phyloP scores from a whole-genome alignment of 2,797 vertebrate genomes.

The Galagoides demidoff region DNA sequence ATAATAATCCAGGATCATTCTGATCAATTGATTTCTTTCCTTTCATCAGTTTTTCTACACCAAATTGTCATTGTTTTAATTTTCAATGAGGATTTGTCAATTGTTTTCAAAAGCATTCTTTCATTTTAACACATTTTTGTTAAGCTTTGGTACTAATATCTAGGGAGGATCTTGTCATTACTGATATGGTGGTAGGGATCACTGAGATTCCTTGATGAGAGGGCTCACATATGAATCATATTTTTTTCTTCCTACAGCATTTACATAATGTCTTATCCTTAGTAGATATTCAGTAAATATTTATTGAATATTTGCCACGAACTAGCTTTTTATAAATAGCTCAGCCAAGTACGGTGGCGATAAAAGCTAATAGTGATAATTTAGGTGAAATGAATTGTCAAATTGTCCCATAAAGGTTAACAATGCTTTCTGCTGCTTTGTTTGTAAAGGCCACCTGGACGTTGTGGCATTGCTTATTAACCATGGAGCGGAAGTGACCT shows the following conservation, averaged over 20 bases:
- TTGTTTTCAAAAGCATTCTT: neutral
- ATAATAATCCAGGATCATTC: neutral
- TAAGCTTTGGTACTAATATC: neutral
- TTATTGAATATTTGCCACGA: neutral
- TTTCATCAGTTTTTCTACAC: conserved; percentile 12
- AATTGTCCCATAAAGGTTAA: conserved; percentile 12
- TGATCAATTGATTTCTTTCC: neutral
- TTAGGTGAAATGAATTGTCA: neutral
- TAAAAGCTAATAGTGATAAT: neutral
- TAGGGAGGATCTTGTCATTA: neutral
- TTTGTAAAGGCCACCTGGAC: conserved; percentile 93
- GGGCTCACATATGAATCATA: neutral
- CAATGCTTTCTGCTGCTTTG: neutral
- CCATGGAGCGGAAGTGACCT: conserved; percentile 96
- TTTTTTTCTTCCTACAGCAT: neutral
- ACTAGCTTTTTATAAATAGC: neutral
- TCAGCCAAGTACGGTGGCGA: neutral
- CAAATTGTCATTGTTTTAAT: neutral
- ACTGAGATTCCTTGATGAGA: neutral
- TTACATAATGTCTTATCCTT: neutral
- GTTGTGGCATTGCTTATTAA: conserved; percentile 95
- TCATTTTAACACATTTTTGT: neutral
- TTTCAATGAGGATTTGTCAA: neutral
- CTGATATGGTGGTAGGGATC: neutral
- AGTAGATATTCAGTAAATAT: neutral